These are phyloP conservation scores for Aselliscus stoliczkanus DNA, from an alignment of 2,797 vertebrate genomes.

Conservation along the genomic window DNA sequence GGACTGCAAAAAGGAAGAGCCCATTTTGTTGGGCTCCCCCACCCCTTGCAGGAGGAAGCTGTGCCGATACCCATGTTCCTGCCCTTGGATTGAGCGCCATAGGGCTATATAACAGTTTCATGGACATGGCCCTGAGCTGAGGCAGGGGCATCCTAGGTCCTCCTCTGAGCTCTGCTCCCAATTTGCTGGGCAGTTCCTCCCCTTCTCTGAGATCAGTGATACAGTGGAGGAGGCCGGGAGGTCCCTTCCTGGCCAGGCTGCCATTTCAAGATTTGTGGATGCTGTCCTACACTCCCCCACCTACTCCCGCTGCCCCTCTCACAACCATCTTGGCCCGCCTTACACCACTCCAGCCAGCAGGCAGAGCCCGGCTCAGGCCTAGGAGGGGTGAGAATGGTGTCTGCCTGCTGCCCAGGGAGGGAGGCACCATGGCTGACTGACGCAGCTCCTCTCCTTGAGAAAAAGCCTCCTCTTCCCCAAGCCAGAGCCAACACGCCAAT, in stretches of 20 bases:
- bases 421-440: background rate
- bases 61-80: background rate
- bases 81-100: background rate
- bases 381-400: background rate
- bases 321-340: background rate
- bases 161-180: background rate
- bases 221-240: background rate
- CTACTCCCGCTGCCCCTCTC: fast-evolving
- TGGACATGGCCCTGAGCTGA: background rate
- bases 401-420: background rate
- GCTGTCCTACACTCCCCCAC: background rate
- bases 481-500: constrained; percentile 49
- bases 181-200: background rate
- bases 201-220: background rate
- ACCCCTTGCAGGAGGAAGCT: background rate
- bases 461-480: constrained; percentile 32
- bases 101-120: too few species aligned
- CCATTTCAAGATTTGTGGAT: background rate
- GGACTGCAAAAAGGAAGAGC: background rate
- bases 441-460: background rate
- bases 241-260: background rate
- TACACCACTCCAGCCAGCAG: background rate
- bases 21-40: background rate
- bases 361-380: background rate
- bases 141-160: background rate